These are phyloP conservation scores for Temnothorax unifasciatus DNA, from an alignment of 2,888 invertebrate species.

Conservation along the genomic window DNA sequence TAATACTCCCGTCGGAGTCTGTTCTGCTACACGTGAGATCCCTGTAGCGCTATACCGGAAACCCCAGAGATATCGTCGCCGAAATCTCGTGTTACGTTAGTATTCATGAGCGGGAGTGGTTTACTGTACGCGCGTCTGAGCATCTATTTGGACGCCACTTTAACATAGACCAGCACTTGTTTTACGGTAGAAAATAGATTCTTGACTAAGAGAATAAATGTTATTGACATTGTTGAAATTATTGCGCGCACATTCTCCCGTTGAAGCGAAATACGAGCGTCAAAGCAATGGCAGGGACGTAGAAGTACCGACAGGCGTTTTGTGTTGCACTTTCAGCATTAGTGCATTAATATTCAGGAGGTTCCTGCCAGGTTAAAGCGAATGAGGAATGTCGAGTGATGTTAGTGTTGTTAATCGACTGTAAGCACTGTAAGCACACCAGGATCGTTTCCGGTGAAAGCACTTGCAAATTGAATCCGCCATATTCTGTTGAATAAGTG, in stretches of 20 bases:
- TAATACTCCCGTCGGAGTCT: slow-evolving; percentile 25
- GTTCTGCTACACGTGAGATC: slow-evolving; percentile 41
- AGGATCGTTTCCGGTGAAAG: slow-evolving; percentile 69
- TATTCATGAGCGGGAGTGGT: slow-evolving; percentile 61
- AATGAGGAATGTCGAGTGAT: slow-evolving; percentile 63
- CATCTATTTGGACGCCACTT: slow-evolving; percentile 36
- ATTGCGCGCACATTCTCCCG: no score
- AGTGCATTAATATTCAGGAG: slow-evolving; percentile 51
- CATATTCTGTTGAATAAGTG: slow-evolving; percentile 69
- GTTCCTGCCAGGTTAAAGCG: slow-evolving; percentile 53
- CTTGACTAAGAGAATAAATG: background rate
- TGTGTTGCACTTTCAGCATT: slow-evolving; percentile 25
- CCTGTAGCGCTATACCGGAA: slow-evolving; percentile 25
- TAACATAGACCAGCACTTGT: slow-evolving; percentile 32
- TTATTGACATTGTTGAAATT: background rate
- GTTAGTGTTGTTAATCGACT: slow-evolving; percentile 72
- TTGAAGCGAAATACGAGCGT: background rate
- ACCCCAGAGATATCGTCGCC: slow-evolving; percentile 43
- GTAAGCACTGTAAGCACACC: slow-evolving; percentile 62
- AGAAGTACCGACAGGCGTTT: background rate
- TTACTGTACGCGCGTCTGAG: slow-evolving; percentile 24
- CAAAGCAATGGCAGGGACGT: background rate
- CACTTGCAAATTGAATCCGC: slow-evolving; percentile 71
- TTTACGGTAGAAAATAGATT: slow-evolving; percentile 47
- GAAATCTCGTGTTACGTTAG: slow-evolving; percentile 60